Evolutionary conservation across 1,140 invertebrate species (phyloP), one percentile per base, ranked within the genome.

Genomic region (Uloborus diversus): DNA sequence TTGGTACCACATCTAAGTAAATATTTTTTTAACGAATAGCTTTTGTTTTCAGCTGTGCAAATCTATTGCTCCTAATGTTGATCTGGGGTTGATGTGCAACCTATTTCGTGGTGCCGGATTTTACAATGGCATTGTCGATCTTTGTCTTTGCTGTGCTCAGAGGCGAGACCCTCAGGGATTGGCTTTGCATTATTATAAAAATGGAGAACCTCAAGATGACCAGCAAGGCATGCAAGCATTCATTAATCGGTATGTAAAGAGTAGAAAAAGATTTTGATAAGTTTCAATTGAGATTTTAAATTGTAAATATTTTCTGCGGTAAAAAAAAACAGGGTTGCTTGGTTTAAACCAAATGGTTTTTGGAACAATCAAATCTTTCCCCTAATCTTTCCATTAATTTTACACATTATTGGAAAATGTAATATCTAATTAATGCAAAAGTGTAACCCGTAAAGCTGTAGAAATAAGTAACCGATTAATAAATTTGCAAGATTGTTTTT

Each of bases 161-260:
- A 94, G 93, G 86, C 88, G 93, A 27, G 97, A 99, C 88, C 94
- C 95, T 0, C 93, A 95, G 75, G 92, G 94, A 82, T 90, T 94
- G 32, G 97, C 94, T 0, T 85, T 95, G 14, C 93, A 96, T 86
- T 98, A 91, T 88, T 97, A 98, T 85, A 92, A 92, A 82, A 94
- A 93, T 84, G 92, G 92, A 73, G 93, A 96, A 85, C 93, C 93
- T 1, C 83, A 86, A 20, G 92, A 92, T 62, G 96, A 97, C 88
- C 83, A 84, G 28, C 86, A 87, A 81, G 89, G 85, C 2, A 28
- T 85, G 82, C 84, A 86, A 68, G 84, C 85, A 9, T 86, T 85
- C 81, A 81, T 83, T 28, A 70, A 81, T 14, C 85, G 87, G 86
- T 86, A 79, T 47, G 47, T 56, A 57, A 62, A 37, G 1, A n/a